Evolutionary conservation across 1,140 invertebrate genomes (phyloP).

Genomic region (Drosophila kikkawai): DNA sequence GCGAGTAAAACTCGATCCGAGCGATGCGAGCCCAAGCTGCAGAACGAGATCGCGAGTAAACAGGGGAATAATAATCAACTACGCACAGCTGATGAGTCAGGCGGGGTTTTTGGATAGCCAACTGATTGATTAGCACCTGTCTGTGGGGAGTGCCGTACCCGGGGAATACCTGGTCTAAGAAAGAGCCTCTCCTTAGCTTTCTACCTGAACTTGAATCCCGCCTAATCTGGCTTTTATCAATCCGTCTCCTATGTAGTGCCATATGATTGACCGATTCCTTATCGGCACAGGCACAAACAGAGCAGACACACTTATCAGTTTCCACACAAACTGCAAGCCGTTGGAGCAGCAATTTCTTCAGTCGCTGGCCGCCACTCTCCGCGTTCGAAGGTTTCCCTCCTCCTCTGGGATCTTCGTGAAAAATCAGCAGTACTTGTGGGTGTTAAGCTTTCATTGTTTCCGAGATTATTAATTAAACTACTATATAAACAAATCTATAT

Average conservation of each 20-base stretch:
- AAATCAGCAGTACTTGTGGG: constrained; percentile 15
- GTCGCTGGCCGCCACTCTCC: constrained; percentile 23
- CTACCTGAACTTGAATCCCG: background rate
- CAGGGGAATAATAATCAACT: constrained; percentile 40
- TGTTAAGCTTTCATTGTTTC: constrained; percentile 18
- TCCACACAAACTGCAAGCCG: constrained; percentile 34
- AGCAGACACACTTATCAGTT: constrained; percentile 35
- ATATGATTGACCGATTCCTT: constrained; percentile 32
- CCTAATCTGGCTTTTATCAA: constrained; percentile 23
- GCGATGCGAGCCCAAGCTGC: constrained; percentile 6
- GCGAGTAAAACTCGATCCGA: constrained; percentile 51
- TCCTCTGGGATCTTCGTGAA: constrained; percentile 11
- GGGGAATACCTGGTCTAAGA: constrained; percentile 16
- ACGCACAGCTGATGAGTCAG: constrained; percentile 62
- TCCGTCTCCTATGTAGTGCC: background rate
- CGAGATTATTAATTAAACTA: constrained; percentile 8
- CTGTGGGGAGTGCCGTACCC: background rate
- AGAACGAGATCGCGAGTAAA: constrained; percentile 30
- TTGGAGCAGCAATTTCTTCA: constrained; percentile 20
- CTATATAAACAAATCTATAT: constrained; percentile 1
- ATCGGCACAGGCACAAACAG: constrained; percentile 10
- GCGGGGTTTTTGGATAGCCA: constrained; percentile 51
- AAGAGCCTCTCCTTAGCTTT: background rate
- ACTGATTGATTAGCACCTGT: constrained; percentile 48
- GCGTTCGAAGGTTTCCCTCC: background rate